A percentile compares a stretch with the other conserved stretches of the same genome.
Conservation (phyloP, 1,140 invertebrate genomes). For the Diorhabda elongata region DNA sequence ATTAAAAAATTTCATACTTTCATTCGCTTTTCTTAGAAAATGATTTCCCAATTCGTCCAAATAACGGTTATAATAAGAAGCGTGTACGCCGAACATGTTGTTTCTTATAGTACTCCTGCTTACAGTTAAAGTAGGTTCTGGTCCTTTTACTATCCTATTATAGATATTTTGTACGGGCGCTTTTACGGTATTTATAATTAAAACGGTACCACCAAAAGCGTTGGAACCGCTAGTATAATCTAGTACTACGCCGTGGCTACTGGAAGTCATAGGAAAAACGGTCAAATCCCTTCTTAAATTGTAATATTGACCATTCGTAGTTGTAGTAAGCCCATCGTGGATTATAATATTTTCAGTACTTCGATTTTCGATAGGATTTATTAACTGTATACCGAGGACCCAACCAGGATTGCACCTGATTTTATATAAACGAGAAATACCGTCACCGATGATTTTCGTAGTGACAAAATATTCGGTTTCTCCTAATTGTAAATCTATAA, state of each 20-base stretch:
- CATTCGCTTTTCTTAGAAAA: constrained; percentile 82
- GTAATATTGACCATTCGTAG: constrained; percentile 62
- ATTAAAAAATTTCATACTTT: constrained; percentile 73
- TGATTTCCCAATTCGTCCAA: constrained; percentile 78
- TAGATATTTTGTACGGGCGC: constrained; percentile 65
- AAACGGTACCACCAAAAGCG: constrained; percentile 74
- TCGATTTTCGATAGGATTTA: constrained; percentile 84
- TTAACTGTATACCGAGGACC: constrained; percentile 73
- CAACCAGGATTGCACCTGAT: constrained; percentile 57
- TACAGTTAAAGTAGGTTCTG: constrained; percentile 69
- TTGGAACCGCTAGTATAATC: constrained; percentile 76
- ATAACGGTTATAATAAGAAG: constrained; percentile 86
- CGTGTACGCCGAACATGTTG: constrained; percentile 77
- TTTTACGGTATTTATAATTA: constrained; percentile 74
- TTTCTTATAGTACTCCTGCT: constrained; percentile 69
- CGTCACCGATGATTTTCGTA: constrained; percentile 56
- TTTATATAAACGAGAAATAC: constrained; percentile 42
- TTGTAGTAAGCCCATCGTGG: constrained; percentile 64
- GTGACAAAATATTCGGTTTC: constrained; percentile 77
- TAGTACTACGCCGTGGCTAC: constrained; percentile 75
- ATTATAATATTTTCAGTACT: constrained; percentile 79
- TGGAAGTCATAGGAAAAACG: constrained; percentile 82
- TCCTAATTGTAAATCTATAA: constrained; percentile 61
- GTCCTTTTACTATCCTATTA: constrained; percentile 69
- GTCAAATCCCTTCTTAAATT: constrained; percentile 74